Evolutionary conservation across 2,888 invertebrate genomes (phyloP), one percentile per base, ranked within the genome.

Genomic region (Pristionchus entomophagus): DNA sequence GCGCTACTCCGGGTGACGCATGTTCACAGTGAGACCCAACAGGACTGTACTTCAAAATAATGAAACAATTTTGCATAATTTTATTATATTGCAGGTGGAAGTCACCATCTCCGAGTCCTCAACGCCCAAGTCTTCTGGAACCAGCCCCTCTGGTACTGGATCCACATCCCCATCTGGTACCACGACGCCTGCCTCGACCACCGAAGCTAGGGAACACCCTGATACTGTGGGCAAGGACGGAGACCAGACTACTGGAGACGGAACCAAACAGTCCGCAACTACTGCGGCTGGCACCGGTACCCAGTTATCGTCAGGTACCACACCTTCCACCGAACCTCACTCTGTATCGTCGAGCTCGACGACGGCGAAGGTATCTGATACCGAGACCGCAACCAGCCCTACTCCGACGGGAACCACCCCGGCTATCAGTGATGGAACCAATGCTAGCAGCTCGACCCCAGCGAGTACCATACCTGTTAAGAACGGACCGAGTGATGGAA

Each of bases 281-380:
- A 59, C 83, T 5, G 22, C 45, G 17, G 38, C 59, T 56, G 81
- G 81, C n/a, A 62, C 38, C 62, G n/a, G 19, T 49, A 10, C 82
- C 59, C n/a, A 19, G 45, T 14, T 14, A 10, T 45, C 45, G 45
- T n/a, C 59, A 29, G 56, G 56, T 4, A 32, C 62, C 6, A 26
- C 59, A 12, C 8, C 56, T 62, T 32, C 62, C 4, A 26, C 17
- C 17, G 56, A 26, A n/a, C 26, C n/a, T n/a, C n/a, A n/a, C n/a
- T 10, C 45, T 22, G 80, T n/a, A 41, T 26, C 45, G n/a, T 85
- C 86, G 4, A 65, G 45, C 59, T 17, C 32, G 6, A 41, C 82
- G 2, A 78, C 86, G 2, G n/a, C 56, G 6, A 29, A 85, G 26
- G 62, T 84, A 32, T 45, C 82, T 77, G 81, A 82, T 26, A 53